Base-by-base conservation (phyloP, 2,797 vertebrate genomes). In the Leptodactylus fallax region DNA sequence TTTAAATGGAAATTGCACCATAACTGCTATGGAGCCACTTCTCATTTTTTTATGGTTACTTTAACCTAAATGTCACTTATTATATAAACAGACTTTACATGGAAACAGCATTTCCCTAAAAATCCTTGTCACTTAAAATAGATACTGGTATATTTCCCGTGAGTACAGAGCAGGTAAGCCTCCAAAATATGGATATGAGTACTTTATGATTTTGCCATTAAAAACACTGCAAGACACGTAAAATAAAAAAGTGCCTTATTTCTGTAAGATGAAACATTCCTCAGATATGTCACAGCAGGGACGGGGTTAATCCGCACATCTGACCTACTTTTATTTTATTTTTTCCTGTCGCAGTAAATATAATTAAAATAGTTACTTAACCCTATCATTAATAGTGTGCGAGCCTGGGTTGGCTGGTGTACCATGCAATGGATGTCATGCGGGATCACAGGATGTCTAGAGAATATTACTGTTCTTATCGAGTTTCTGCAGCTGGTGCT, bases 391-490 rank as follows among this genome's bases (percentile, higher is more conserved):
- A 87, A 51, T 23, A 47, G 58, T 82, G n/a, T 65, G 27, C 6
- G 21, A n/a, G 79, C n/a, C 11, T 51, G 47, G 36, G n/a, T 61
- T 74, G 67, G 17, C 63, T 58, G 36, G 25, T 69, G 85, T 45
- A 25, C 16, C 56, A 0, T 21, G 65, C 55, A 51, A 2, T 76
- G 79, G 51, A 71, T 78, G 83, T 83, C 58, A 77, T 63, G 25
- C 45, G 23, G 78, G 49, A 76, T 76, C 8, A 27, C 47, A 45
- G 79, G 58, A 86, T 56, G 84, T 74, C 72, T 67, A 55, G 83
- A 81, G 84, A 86, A 81, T 86, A 86, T 88, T 85, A 71, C 83
- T 85, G 25, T 81, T 80, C 83, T 87, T 87, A 88, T 88, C 83
- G 27, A 85, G 81, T 60, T 60, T 60, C 83, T 85, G 87, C 87